Evolutionary conservation across 2,113 vertebrate species (phyloP), one percentile per base, ranked within the genome.

Genomic region (Uria lomvia): DNA sequence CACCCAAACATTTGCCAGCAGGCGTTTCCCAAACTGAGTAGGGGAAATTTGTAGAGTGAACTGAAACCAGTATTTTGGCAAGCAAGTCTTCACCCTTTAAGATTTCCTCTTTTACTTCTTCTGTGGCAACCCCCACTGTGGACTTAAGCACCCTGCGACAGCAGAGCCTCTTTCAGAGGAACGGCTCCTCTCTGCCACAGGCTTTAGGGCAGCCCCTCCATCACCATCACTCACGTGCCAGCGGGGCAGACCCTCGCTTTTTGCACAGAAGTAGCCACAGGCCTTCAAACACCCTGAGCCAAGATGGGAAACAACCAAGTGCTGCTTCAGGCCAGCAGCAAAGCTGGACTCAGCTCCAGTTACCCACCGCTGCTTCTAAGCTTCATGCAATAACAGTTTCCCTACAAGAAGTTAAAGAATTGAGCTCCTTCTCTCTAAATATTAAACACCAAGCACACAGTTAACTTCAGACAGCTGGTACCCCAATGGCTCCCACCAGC

Each of bases 381-480:
- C 40, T 38, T 32, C 4, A 8, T 0, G 30, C 26, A 65, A 68
- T 9, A 65, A 34, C 30, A 9, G 43, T 52, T 47, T 68, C 81
- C 42, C 20, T 45, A 42, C 29, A 71, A 59, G n/a, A 50, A 70
- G 42, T 32, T 40, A 43, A 40, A 58, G 29, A 45, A 82, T 38
- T 78, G 40, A 34, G 22, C n/a, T 53, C 42, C 43, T 71, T 34
- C 73, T 50, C 67, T 45, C 47, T 11, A 17, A 50, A 45, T 11
- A 50, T 3, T 29, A n/a, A 56, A 66, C 27, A 9, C 0, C 0
- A 8, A 55, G 65, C 45, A 55, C 27, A 27, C 4, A 0, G 47
- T 62, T 23, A 30, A 19, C 56, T 42, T 58, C 62, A 71, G 38
- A 23, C 14, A 74, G 50, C 32, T 24, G 30, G 32, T 9, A 47